Conservation (phyloP, 2,888 invertebrate species). For the Cordylochernes scorpioides region DNA sequence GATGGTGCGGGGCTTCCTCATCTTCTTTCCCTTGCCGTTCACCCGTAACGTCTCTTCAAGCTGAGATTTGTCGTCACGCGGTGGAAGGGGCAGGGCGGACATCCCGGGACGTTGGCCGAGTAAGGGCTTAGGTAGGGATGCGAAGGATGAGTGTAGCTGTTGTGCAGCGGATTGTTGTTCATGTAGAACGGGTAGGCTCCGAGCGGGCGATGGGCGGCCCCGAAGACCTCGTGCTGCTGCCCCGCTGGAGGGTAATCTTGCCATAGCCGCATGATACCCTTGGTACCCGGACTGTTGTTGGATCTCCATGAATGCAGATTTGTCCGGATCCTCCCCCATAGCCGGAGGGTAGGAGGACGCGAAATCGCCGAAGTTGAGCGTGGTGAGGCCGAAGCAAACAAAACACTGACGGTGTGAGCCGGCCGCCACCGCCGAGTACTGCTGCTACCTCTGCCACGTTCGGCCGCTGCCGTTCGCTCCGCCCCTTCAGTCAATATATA, state of each 20-base stretch:
- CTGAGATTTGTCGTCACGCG: slow-evolving; percentile 10
- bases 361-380: slow-evolving; percentile 77
- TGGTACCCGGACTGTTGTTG: slow-evolving; percentile 21
- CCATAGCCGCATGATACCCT: slow-evolving; percentile 19
- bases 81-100: slow-evolving; percentile 39
- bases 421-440: too few relatives aligned
- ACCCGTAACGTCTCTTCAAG: slow-evolving; percentile 14
- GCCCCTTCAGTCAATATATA: too few relatives aligned
- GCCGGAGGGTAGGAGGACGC: slow-evolving; percentile 43
- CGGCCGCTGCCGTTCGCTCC: too few relatives aligned
- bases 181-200: slow-evolving; percentile 53
- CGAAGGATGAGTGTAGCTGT: slow-evolving; percentile 48
- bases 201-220: slow-evolving; percentile 33
- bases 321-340: slow-evolving; percentile 35
- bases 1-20: slow-evolving; percentile 95
- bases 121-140: slow-evolving; percentile 42
- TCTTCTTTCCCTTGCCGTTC: slow-evolving; percentile 70
- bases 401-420: too few relatives aligned
- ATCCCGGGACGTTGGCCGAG: slow-evolving; percentile 21
- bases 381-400: too few relatives aligned
- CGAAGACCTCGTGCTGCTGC: slow-evolving; percentile 32
- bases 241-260: slow-evolving; percentile 31
- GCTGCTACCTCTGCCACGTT: too few relatives aligned
- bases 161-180: slow-evolving; percentile 31
- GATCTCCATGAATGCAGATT: slow-evolving; percentile 26